Conservation (phyloP, 2,888 invertebrate genomes). For the Vannuccia rotundouncinata region DNA sequence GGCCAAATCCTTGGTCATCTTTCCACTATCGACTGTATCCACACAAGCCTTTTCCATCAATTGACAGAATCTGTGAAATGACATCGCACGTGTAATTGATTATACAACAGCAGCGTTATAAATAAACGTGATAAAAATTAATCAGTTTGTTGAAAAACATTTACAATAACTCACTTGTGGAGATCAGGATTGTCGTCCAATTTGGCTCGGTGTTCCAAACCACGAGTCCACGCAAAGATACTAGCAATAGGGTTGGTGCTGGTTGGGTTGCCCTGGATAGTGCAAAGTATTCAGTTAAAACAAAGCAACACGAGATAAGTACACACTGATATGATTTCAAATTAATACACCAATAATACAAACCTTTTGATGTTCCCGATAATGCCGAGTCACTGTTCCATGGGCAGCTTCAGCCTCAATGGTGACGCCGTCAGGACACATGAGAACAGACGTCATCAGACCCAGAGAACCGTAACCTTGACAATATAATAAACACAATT, state of each 20-base stretch:
- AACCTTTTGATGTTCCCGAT: conserved; percentile 48
- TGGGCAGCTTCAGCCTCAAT: conserved; percentile 63
- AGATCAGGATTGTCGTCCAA: conserved; percentile 71
- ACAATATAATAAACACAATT: neutral
- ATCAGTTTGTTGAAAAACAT: neutral
- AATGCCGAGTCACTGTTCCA: conserved; percentile 62
- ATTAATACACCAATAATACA: too few relatives aligned
- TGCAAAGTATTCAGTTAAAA: too few relatives aligned
- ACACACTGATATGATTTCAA: too few relatives aligned
- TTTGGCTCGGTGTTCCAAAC: conserved; percentile 73
- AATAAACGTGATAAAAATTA: neutral
- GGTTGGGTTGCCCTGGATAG: conserved; percentile 69
- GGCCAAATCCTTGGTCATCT: conserved; percentile 81
- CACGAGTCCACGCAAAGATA: conserved; percentile 83
- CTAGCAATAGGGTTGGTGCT: conserved; percentile 85
- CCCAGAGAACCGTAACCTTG: conserved; percentile 70
- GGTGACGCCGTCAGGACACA: conserved; percentile 62
- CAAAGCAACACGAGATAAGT: too few relatives aligned
- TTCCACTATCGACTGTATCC: conserved; percentile 72
- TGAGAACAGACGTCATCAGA: conserved; percentile 64
- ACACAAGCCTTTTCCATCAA: conserved; percentile 74
- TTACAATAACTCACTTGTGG: conserved; percentile 56
- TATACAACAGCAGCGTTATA: neutral
- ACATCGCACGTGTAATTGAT: too few relatives aligned
- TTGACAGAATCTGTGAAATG: conserved; percentile 62